Base-by-base conservation (phyloP, 2,113 vertebrate genomes). In the Lipophrys pholis region DNA sequence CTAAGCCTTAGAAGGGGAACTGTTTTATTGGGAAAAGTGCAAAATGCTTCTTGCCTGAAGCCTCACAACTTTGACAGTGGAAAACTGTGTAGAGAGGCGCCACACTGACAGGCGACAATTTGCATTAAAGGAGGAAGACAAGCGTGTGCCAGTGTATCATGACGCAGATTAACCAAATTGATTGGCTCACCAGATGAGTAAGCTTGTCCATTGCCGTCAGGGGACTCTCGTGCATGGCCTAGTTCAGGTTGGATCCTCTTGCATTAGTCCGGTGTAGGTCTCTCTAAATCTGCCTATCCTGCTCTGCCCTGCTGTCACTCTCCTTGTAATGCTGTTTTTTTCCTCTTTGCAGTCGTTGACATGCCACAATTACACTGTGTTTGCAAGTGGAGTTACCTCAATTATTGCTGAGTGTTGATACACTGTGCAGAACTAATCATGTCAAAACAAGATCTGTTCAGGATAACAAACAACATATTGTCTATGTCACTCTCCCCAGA, bases 401-500 rank as follows among this genome's bases (percentile, higher is more conserved):
- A 55, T 62, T 39, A 58, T 46, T 8, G 15, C 11, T 21, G 3
- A 46, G 0, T 8, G n/a, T 15, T 11, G 15, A n/a, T 14, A 43
- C 14, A 17, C 9, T 35, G 12, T 51, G 7, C 15, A 30, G 15
- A 3, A 8, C 9, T 54, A 43, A 61, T 30, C 21, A 30, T 30
- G 21, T 30, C 21, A 30, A 30, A 30, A 30, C 21, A 30, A 30
- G 21, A 30, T 30, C 21, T 30, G 21, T 30, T 30, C 21, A 30
- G 21, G 21, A 48, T 52, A 1, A 35, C 14, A 6, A 56, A 11
- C 21, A 61, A 16, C 1, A 1, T 43, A 8, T 16, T 50, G 5
- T 62, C 7, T 36, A 10, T 76, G 30, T 73, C 6, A 10, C 49
- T 48, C 41, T 15, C 45, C 59, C n/a, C 86, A 95, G 94, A 87